Evolutionary conservation across 2,888 invertebrate species (phyloP), one percentile per base, ranked within the genome.

Genomic region (Leptinotarsa tumamoca): DNA sequence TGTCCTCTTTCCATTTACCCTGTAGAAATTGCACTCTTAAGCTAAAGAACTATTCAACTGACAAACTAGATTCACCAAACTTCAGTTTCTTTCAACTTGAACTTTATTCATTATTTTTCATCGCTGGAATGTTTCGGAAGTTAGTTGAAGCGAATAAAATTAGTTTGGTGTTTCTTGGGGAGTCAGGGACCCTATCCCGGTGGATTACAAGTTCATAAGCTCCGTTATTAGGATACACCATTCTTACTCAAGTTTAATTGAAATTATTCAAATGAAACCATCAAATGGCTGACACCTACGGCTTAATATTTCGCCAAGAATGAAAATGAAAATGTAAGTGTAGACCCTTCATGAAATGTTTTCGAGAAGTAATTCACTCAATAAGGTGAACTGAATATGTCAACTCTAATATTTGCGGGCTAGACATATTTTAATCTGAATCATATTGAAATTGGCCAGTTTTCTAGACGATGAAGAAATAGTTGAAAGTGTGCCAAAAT

Each of bases 231-330:
- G 75, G 74, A 69, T 74, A 66, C 75, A 72, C 75, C 70, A 68
- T 74, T 78, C 78, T 80, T 77, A 73, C 75, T 77, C 74, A 78
- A 76, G 79, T 81, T 80, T 81, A 82, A 82, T 82, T 82, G 80
- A 82, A 82, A 81, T 81, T 79, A 81, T 81, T 81, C 80, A 79
- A 81, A 81, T 81, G 78, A 79, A 73, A 74, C 71, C 70, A 58
- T 72, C 71, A 77, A 68, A 74, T 69, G 73, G 58, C 73, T 74
- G 68, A 69, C 72, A 74, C 72, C 67, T 73, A 52, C 43, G 73
- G 71, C 69, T 74, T 76, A 71, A 76, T 73, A 56, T 49, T 56
- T 56, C 54, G 5, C 18, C 33, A 69, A 27, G 18, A 15, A 69
- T 33, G n/a, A 18, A 33, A 33, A 33, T 33, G 33, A 18, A 10